These are phyloP conservation scores for Steromphala cineraria DNA, from an alignment of 2,888 invertebrate genomes.

Conservation along the genomic window DNA sequence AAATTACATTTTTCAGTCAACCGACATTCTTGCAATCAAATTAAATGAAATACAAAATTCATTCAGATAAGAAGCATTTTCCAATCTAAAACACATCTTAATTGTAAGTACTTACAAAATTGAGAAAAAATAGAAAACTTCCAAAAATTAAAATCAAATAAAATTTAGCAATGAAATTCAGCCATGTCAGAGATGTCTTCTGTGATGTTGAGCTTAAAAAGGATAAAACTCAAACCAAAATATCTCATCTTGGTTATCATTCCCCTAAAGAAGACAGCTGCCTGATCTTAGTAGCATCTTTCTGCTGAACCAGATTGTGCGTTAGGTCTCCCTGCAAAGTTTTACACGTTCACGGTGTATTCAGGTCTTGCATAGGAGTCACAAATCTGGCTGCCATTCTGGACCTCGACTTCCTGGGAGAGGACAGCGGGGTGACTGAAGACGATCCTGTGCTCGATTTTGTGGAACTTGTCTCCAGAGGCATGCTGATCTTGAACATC, in stretches of 20 bases:
- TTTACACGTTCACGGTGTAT: not conserved
- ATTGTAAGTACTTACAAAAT: too few relatives aligned
- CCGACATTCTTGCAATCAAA: not conserved
- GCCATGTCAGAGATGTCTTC: too few relatives aligned
- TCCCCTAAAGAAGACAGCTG: not conserved
- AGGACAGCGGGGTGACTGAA: constrained; percentile 38
- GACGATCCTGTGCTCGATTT: constrained; percentile 31
- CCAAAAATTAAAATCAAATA: not conserved
- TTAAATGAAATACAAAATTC: not conserved
- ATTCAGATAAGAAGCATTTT: not conserved
- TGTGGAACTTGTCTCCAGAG: constrained; percentile 62
- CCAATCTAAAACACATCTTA: not conserved
- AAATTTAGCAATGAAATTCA: not conserved
- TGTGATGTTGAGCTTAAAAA: too few relatives aligned
- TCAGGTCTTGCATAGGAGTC: constrained; percentile 41
- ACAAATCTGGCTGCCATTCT: constrained; percentile 66
- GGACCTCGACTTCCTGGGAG: constrained; percentile 50
- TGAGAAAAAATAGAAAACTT: too few relatives aligned
- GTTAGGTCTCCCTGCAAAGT: not conserved
- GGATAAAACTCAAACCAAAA: not conserved
- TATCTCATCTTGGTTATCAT: not conserved
- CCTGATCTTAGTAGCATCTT: too few relatives aligned
- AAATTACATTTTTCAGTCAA: not conserved
- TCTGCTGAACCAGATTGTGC: not conserved
- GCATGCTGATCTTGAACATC: constrained; percentile 53